Evolutionary conservation across 2,113 vertebrate genomes (phyloP).

Genomic region (Osmerus mordax): DNA sequence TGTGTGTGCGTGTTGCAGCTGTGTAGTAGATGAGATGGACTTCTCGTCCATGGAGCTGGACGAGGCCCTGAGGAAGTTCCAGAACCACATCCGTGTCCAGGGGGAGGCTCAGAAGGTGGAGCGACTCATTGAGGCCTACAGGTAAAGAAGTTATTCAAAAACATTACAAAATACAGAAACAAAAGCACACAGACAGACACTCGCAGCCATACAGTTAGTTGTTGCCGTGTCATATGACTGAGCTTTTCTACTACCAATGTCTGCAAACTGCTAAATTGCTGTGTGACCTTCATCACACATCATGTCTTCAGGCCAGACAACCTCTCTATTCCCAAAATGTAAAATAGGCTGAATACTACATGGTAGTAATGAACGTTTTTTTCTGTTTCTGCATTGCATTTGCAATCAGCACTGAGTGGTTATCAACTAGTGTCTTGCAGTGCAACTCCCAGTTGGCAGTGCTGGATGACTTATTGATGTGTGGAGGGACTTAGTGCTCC

Average conservation of each 20-base stretch:
- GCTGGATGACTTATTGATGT: constrained; percentile 1
- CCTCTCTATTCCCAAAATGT: too few species aligned
- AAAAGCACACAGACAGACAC: too few species aligned
- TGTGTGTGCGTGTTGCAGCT: constrained; percentile 69
- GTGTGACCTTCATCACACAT: too few species aligned
- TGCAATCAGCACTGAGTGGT: neutral
- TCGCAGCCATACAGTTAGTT: too few species aligned
- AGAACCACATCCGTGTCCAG: constrained; percentile 96
- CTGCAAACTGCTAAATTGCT: too few species aligned
- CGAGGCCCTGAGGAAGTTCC: constrained; percentile 96
- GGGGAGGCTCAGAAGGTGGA: constrained; percentile 98
- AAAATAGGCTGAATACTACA: too few species aligned
- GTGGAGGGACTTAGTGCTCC: constrained; percentile 26
- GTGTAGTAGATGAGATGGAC: constrained; percentile 98
- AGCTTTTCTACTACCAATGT: too few species aligned
- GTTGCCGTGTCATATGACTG: too few species aligned
- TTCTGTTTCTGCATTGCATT: neutral
- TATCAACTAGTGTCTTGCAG: neutral
- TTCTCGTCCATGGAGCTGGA: constrained; percentile 96
- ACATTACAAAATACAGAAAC: neutral
- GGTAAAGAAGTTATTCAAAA: constrained; percentile 63
- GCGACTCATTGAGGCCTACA: constrained; percentile 95
- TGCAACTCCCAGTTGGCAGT: neutral
- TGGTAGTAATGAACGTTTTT: neutral
- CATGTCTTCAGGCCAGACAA: too few species aligned